A percentile compares a stretch with the other conserved stretches of the same genome.
These are phyloP conservation scores for Phaenicophaeus curvirostris DNA, from an alignment of 2,797 vertebrate genomes.

Conservation along the genomic window DNA sequence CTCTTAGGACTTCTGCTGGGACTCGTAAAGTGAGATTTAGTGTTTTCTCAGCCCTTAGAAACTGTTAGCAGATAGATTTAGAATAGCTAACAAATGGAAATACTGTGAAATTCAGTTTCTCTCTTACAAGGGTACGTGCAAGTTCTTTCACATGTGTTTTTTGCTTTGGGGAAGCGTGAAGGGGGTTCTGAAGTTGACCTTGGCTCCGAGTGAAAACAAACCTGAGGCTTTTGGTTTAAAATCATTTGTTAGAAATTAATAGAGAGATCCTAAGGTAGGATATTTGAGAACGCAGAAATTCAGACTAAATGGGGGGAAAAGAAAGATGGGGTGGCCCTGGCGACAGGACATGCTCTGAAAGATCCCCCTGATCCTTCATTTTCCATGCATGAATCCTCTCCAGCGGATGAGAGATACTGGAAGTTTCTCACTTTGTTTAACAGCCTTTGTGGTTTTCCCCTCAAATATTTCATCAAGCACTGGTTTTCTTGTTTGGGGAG, in stretches of 20 bases:
- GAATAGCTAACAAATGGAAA: background rate
- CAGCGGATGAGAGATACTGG: background rate
- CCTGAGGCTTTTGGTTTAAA: background rate
- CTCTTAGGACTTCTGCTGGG: background rate
- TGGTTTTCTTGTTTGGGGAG: background rate
- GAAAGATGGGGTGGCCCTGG: background rate
- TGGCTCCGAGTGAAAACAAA: background rate
- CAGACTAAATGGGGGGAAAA: background rate
- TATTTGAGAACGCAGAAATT: background rate
- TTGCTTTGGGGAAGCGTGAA: background rate
- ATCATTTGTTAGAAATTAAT: background rate
- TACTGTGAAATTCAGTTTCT: background rate
- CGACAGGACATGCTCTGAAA: background rate
- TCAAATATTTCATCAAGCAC: background rate
- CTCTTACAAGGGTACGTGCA: fast-evolving
- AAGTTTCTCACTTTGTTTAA: background rate
- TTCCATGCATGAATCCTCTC: background rate
- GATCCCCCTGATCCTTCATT: background rate
- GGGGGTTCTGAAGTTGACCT: background rate
- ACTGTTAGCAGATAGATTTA: background rate
- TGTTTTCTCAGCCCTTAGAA: background rate
- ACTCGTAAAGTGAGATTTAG: background rate
- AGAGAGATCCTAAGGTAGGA: background rate
- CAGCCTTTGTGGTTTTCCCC: background rate
- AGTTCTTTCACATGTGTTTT: background rate